Base-by-base conservation (phyloP, 2,797 vertebrate genomes). In the Rallus crepitans region DNA sequence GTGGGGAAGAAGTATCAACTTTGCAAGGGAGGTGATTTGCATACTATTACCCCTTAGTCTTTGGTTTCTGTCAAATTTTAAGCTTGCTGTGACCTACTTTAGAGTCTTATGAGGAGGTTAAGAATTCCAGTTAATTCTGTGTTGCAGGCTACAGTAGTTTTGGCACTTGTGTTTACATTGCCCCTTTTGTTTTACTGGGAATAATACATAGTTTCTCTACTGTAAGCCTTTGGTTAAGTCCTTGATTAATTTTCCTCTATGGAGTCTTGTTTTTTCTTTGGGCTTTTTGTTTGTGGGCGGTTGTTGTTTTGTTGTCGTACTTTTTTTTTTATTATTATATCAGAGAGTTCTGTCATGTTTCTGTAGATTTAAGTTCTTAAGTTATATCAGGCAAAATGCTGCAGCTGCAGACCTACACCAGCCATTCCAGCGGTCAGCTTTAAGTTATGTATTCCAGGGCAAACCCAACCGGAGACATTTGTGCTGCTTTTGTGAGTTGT, bases 51-150 rank as follows among this genome's bases (percentile, higher is more conserved):
- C 48, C 79, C 82, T 93, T 95, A 82, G 60, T 85, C 82, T 95
- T 96, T 90, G 75, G 85, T 89, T 94, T 87, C 96, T 96, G 94
- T 96, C 96, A 96, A 88, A 95, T 90, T 89, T 94, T 94, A 96
- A 98, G 97, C 96, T 97, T 94, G 21, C 94, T 87, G 4, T 98
- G 98, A 97, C 98, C 98, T 97, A 98, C 96, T 98, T 98, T 88
- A 70, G 63, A 78, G 87, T 95, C 89, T 97, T 95, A 89, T 20
- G 78, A 95, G 8, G 72, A 97, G 95, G 97, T 96, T 95, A 96
- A 93, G 89, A 94, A 82, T 96, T 92, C 87, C 84, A 89, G 78
- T 93, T 82, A 95, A 82, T 96, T 94, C 82, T 71, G 1, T 89
- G 40, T 79, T 40, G 56, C 33, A 61, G 61, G 31, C 71, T 82